Evolutionary conservation across 1,140 invertebrate species (phyloP), one percentile per base, ranked within the genome.

Genomic region (Bombus confusus): DNA sequence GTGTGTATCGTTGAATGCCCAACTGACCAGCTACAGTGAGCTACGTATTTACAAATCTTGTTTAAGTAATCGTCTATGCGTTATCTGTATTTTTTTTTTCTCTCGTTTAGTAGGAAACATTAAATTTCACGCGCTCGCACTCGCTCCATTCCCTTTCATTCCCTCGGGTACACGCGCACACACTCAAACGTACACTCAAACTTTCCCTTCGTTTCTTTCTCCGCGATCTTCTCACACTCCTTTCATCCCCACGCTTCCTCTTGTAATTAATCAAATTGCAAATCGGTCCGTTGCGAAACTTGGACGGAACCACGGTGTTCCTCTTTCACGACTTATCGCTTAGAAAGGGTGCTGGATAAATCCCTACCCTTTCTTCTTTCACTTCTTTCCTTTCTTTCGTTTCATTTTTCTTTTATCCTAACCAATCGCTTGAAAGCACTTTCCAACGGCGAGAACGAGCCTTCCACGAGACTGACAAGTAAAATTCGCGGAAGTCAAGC

Each of bases 21-120:
- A 86, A 92, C 92, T 92, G 91, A 93, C 83, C 91, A 93, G 90
- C 91, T 92, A 92, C 91, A 92, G 90, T 91, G 91, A 93, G 89
- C 91, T 91, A 91, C 86, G 68, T 92, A 94, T 93, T 91, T 92
- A 93, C 92, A 92, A 90, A 87, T 68, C 80, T 79, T 72, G 57
- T 80, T 62, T 79, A 88, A 91, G 82, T 78, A 73, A 85, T 62
- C 52, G 47, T 80, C 76, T 84, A 84, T 22, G 22, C 47, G 28
- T 79, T 76, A 83, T 41, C 57, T 25, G 39, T 59, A 62, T 47
- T 12, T 72, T 73, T 47, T 68, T 86, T 91, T 85, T 87, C 83
- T 83, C 89, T 91, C 47, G 78, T 90, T 91, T 92, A 90, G 88
- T 91, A 92, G 89, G 91, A 93, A 93, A 91, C 88, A 93, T 91